Evolutionary conservation across 2,888 invertebrate genomes (phyloP).

Genomic region (Chymomyza fuscimana): DNA sequence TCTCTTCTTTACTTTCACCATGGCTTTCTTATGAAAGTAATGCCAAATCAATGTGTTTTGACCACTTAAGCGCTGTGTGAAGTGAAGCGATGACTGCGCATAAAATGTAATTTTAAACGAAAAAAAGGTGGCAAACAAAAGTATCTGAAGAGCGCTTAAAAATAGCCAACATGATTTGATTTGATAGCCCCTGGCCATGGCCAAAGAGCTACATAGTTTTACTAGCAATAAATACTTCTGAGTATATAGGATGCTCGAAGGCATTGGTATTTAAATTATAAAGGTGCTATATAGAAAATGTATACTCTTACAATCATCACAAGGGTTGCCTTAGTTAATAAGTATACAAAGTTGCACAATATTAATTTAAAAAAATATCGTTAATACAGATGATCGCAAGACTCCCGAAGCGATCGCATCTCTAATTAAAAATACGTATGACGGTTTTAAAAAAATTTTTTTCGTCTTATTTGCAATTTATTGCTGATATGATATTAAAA

Average conservation of each 20-base stretch:
- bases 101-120: slow-evolving; percentile 34
- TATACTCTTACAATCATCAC: background rate
- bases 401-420: too few species aligned
- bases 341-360: too few species aligned
- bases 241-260: background rate
- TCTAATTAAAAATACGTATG: too few species aligned
- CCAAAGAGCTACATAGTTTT: background rate
- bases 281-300: slow-evolving; percentile 3
- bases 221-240: background rate
- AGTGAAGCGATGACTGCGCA: slow-evolving; percentile 61
- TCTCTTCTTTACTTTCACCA: slow-evolving; percentile 57
- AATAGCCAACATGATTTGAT: slow-evolving; percentile 30
- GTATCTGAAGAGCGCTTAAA: slow-evolving; percentile 32
- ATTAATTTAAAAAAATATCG: too few species aligned
- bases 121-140: slow-evolving; percentile 17
- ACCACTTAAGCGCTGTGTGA: slow-evolving; percentile 35
- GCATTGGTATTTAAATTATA: slow-evolving; percentile 44
- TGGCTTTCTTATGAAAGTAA: slow-evolving; percentile 46
- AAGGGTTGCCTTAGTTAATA: too few species aligned
- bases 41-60: slow-evolving; percentile 24
- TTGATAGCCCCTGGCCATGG: background rate
- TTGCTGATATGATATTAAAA: too few species aligned
- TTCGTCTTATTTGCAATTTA: too few species aligned
- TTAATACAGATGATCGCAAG: too few species aligned
- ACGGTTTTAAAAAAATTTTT: too few species aligned